Conservation (phyloP, 2,888 invertebrate species). For the Lacanobia wlatinum region DNA sequence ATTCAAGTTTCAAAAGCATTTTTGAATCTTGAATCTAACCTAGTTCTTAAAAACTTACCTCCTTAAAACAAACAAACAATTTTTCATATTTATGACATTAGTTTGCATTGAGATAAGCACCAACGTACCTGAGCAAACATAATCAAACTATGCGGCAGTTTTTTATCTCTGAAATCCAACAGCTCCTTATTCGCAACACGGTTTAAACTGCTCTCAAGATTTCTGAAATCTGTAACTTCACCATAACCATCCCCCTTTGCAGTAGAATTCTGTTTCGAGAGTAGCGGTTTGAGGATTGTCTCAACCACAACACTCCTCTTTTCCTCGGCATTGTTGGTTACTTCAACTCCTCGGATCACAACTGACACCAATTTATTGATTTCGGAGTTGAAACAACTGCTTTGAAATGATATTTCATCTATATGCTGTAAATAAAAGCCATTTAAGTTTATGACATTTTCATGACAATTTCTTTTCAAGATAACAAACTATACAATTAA, state of each 20-base stretch:
- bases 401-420: slow-evolving; percentile 95
- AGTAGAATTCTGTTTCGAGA: slow-evolving; percentile 86
- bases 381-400: slow-evolving; percentile 97
- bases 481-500: too few relatives aligned
- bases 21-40: too few relatives aligned
- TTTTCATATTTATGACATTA: background rate
- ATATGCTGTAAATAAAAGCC: slow-evolving; percentile 92
- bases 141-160: slow-evolving; percentile 94
- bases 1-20: too few relatives aligned
- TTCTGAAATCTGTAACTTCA: slow-evolving; percentile 65
- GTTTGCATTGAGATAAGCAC: slow-evolving; percentile 11
- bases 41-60: background rate
- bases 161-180: slow-evolving; percentile 93
- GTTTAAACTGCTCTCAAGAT: slow-evolving; percentile 70
- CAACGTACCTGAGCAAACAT: slow-evolving; percentile 95
- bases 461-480: background rate
- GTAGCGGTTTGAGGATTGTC: slow-evolving; percentile 86
- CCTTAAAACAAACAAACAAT: background rate
- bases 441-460: background rate
- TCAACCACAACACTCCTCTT: slow-evolving; percentile 85
- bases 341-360: slow-evolving; percentile 94
- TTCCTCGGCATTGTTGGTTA: slow-evolving; percentile 94
- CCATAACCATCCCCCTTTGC: slow-evolving; percentile 68
- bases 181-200: slow-evolving; percentile 75
- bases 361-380: slow-evolving; percentile 96